Percentiles rank a stretch among this genome's conserved stretches.
phyloP scores from a whole-genome alignment of 2,797 vertebrate genomes.

The Galaxias olidus region DNA sequence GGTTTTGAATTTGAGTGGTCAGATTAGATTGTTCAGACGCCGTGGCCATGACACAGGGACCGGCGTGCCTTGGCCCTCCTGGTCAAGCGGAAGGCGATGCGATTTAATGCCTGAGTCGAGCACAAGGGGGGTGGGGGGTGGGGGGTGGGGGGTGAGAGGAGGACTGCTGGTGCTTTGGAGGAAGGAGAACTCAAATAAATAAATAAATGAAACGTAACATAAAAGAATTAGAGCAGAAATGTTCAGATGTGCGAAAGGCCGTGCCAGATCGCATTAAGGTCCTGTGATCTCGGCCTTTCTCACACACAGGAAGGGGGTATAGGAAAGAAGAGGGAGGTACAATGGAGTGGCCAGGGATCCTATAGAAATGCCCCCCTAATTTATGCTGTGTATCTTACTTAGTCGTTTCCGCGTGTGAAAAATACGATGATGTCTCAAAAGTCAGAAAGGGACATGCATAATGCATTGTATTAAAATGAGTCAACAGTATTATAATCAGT shows the following conservation, averaged over 20 bases:
- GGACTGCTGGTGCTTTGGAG: conserved; percentile 45
- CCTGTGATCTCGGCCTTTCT: conserved; percentile 17
- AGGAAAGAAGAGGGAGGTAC: background rate
- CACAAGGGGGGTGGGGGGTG: conserved; percentile 29
- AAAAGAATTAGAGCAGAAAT: conserved; percentile 59
- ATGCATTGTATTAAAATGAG: conserved; percentile 53
- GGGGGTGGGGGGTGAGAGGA: conserved; percentile 45
- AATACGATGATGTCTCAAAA: conserved; percentile 25
- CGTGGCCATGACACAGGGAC: conserved; percentile 34
- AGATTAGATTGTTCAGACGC: conserved; percentile 30
- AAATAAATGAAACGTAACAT: conserved; percentile 23
- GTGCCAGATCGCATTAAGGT: conserved; percentile 36
- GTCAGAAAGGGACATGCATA: conserved; percentile 43
- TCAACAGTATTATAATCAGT: conserved; percentile 34
- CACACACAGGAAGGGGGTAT: background rate
- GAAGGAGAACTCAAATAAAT: conserved; percentile 13
- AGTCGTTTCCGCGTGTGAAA: conserved; percentile 29
- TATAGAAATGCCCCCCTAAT: no score
- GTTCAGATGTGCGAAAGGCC: conserved; percentile 41
- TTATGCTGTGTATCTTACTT: conserved; percentile 23
- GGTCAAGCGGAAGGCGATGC: conserved; percentile 40
- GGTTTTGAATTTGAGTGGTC: conserved; percentile 18
- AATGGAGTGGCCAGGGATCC: no score
- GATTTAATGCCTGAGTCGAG: conserved; percentile 58
- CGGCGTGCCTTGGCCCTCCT: conserved; percentile 24